Evolutionary conservation across 2,113 vertebrate species (phyloP), one percentile per base, ranked within the genome.

Genomic region (Tamias sibiricus): DNA sequence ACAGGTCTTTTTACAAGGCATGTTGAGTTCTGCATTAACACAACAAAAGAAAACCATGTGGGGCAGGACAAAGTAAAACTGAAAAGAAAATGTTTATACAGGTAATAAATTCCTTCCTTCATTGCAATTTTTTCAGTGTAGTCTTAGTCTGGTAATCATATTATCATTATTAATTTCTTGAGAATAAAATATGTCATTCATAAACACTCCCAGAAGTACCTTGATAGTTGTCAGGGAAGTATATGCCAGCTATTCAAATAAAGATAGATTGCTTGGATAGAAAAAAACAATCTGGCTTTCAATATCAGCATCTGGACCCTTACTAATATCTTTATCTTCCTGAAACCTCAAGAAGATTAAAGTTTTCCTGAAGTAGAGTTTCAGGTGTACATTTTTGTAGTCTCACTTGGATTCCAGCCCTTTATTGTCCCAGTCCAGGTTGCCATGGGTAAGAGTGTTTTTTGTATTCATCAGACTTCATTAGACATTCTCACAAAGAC

Each of bases 1-100:
- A 95, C 92, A 96, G 95, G 49, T 95, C 97, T 98, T 97, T 96
- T 98, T 95, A 96, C 75, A 95, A 98, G 81, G 80, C 93, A 71
- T 91, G 91, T 97, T 98, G 93, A 95, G 91, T 93, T 98, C 96
- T 97, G 69, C 26, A 85, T 95, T 97, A 97, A 80, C n/a, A 35
- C 75, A 96, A 98, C 95, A 91, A 98, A 98, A 98, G 88, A 76
- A 95, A 98, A 42, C 40, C 72, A 79, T 91, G 79, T 28, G 52
- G 94, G 96, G 90, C 59, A 47, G 93, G 44, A 17, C 9, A 42
- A 68, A 30, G 16, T 16, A 54, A 2, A 66, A 69, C 17, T 89
- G 14, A 69, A 91, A 76, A 72, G 1, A 86, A 74, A 49, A 64
- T 49, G 5, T 59, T 96, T 97, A 81, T 8, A 86, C 62, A 94